A percentile compares a stretch with the other conserved stretches of the same genome.
Conservation (phyloP, 2,797 vertebrate species). For the Sebastes aleutianus region DNA sequence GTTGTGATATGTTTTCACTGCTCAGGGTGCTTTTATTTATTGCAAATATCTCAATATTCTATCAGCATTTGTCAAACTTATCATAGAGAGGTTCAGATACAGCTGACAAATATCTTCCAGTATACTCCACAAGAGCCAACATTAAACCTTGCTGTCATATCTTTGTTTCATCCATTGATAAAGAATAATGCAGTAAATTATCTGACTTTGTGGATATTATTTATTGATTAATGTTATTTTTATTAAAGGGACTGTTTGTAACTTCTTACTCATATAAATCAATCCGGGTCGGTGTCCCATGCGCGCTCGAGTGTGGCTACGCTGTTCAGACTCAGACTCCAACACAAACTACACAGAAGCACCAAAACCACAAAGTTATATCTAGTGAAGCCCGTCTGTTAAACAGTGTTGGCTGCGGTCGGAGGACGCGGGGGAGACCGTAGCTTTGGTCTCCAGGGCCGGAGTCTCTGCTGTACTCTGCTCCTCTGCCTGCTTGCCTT, state of each 20-base stretch:
- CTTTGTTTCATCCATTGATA: background rate
- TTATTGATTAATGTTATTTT: background rate
- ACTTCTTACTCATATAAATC: too few relatives aligned
- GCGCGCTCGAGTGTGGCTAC: too few relatives aligned
- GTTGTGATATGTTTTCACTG: background rate
- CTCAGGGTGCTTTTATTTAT: background rate
- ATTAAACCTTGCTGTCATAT: background rate
- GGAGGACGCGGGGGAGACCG: rapidly evolving
- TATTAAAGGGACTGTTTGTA: too few relatives aligned
- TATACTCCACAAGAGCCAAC: background rate
- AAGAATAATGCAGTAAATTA: background rate
- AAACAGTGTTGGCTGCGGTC: too few relatives aligned
- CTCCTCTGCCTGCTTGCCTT: too few relatives aligned
- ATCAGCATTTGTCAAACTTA: background rate
- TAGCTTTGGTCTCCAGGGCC: too few relatives aligned
- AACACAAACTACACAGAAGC: too few relatives aligned
- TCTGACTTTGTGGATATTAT: background rate
- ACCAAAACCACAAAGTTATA: too few relatives aligned
- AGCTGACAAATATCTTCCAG: background rate
- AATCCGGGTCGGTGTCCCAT: too few relatives aligned
- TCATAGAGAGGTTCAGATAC: background rate
- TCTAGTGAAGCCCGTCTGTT: too few relatives aligned
- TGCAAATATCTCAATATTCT: background rate
- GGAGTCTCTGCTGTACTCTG: too few relatives aligned
- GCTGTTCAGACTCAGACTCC: too few relatives aligned